phyloP scores from a whole-genome alignment of 2,113 vertebrate species.

The Sphaerodactylus townsendi region DNA sequence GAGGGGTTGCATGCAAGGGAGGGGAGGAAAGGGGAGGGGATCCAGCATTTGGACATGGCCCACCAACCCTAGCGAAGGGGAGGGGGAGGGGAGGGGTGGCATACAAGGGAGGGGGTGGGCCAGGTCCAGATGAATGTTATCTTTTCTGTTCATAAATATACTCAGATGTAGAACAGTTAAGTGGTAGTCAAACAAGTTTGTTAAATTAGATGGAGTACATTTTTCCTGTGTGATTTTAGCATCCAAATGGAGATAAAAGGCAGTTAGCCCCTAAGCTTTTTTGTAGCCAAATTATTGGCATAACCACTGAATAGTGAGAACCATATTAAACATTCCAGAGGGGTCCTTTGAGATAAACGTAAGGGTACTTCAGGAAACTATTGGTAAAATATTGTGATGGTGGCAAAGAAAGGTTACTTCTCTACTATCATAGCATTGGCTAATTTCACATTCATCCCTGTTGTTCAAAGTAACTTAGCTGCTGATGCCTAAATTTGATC shows the following conservation, averaged over 20 bases:
- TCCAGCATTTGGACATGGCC: too few relatives aligned
- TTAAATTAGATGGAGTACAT: constrained; percentile 81
- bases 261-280: constrained; percentile 80
- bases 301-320: constrained; percentile 77
- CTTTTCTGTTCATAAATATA: constrained; percentile 79
- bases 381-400: constrained; percentile 62
- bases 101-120: too few relatives aligned
- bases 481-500: too few relatives aligned
- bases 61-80: too few relatives aligned
- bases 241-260: constrained; percentile 79
- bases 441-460: too few relatives aligned
- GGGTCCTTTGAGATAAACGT: constrained; percentile 66
- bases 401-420: too few relatives aligned
- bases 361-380: constrained; percentile 59
- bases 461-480: too few relatives aligned
- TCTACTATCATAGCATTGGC: too few relatives aligned
- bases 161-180: constrained; percentile 80
- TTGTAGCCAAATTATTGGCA: constrained; percentile 78
- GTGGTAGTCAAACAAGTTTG: constrained; percentile 80
- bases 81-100: too few relatives aligned
- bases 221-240: constrained; percentile 75
- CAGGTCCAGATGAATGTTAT: too few relatives aligned
- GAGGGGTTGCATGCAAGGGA: too few relatives aligned
- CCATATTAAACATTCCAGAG: constrained; percentile 76
- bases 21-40: too few relatives aligned